Evolutionary conservation across 2,113 vertebrate genomes (phyloP), one percentile per base, ranked within the genome.

Genomic region (Anhinga anhinga): DNA sequence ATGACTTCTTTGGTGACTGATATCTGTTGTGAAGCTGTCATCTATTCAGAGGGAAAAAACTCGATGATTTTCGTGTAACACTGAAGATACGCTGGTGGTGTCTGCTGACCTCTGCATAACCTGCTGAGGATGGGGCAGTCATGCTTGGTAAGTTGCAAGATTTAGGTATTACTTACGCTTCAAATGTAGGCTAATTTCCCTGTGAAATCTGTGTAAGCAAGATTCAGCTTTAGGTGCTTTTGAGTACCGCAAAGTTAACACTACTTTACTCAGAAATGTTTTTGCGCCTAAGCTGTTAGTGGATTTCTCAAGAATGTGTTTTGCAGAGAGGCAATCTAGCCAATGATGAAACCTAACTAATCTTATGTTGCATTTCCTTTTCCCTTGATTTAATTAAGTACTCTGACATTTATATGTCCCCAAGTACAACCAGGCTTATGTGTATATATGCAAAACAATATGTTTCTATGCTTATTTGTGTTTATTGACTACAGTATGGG

Each of bases 101-200:
- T 91, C 80, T 82, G 62, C 72, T 96, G 88, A 84, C 76, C 73
- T 95, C 61, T 70, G 32, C 27, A 26, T 74, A 91, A 79, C 40
- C 69, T 86, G 67, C 40, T 49, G 29, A 76, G 80, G n/a, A 69
- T 58, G 65, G 50, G 29, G 40, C 78, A 86, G 72, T 95, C 82
- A 45, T 49, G 47, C 80, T 93, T 79, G 79, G 36, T 50, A 63
- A 91, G 56, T 47, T 47, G 36, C 30, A 89, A 56, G 80, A 72
- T 88, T 91, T 88, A 23, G 27, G 69, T 32, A 76, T 65, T 96
- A 90, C 56, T 95, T 84, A 79, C 56, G 72, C 91, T 95, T 97
- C 90, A 86, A 56, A 94, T 66, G 52, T 96, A 32, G 82, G 72
- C 82, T 93, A 55, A 73, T 96, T 93, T 94, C 69, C 65, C 32